Base-by-base conservation (phyloP, 1,140 invertebrate species). In the Octopus bimaculoides region DNA sequence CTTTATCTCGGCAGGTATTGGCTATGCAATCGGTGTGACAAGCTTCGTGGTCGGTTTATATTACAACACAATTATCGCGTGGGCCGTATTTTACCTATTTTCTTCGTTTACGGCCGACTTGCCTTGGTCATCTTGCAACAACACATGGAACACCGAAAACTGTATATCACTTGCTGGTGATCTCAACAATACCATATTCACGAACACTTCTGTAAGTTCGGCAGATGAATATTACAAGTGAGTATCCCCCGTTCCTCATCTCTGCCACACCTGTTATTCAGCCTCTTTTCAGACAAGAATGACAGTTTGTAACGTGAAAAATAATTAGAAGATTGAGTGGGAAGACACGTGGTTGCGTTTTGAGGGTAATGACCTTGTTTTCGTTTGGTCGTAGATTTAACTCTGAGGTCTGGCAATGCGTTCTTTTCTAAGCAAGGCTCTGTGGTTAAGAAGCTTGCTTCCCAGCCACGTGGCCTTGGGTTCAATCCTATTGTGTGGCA, bases 31-130 rank as follows among this genome's bases (percentile, higher is more conserved):
- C 82, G 98, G 96, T 88, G 92, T 99, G 80, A 96, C 98, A 84
- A 96, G 97, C 87, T 93, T 97, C 82, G 98, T 98, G 92, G 97
- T 98, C 92, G 97, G 96, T 52, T 97, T 98, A 93, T 98, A 98
- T 90, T 99, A 99, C 92, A 99, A 99, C 91, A 98, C 97, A 0
- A 96, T 99, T 86, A 97, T 99, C 78, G 96, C 97, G 10, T 98
- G 97, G 96, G 96, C 97, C 0, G 93, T 99, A 2, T 99, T 97
- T 90, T 99, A 98, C 83, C 90, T 93, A 95, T 83, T 75, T 78
- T 5, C 71, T 10, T 91, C 89, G 77, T 86, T 91, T 79, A 81
- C 81, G 54, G 82, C 93, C 0, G 93, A 94, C 86, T 92, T 99
- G 14, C 97, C 97, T 0, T 99, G 97, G 97, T 95, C 95, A 66